Evolutionary conservation across 2,888 invertebrate genomes (phyloP), one percentile per base, ranked within the genome.

Genomic region (Pyrocoelia pectoralis): DNA sequence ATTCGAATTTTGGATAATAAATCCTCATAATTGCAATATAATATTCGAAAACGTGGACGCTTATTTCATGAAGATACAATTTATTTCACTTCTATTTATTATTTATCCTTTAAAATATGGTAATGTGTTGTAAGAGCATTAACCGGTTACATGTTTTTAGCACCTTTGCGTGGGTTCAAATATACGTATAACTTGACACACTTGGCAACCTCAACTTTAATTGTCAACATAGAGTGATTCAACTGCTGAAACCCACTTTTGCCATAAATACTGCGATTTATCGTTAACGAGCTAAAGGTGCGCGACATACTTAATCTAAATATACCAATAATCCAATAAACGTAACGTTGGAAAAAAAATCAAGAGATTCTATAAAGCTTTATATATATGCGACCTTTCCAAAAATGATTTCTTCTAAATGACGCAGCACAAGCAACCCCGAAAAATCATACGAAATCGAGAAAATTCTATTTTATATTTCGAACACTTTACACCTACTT

Each of bases 381-480:
- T 53, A 46, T 24, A 24, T 24, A 6, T 6, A 6, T 6, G 24
- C 24, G 28, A 24, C 33, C 48, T 38, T 46, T 14, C 19, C n/a
- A 1, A 52, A 54, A 60, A 54, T 60, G 59, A 43, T 49, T 59
- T 33, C 33, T 46, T 38, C 53, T 48, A 60, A 60, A 60, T 59
- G 58, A 59, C 59, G 59, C 59, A 33, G 53, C 53, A 29, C 53
- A 54, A 17, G 19, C 53, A 49, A n/a, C 53, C 53, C 33, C n/a
- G 24, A 17, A 59, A 59, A 59, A 60, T 49, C 59, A 48, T 8
- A 19, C 18, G 53, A 49, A 52, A 60, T 49, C 54, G 53, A 53
- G 53, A 57, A 58, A 57, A 63, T 63, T 58, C 57, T 49, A 58
- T 63, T 57, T 63, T 63, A 58, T 54, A 63, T 49, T 40, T 64